Evolutionary conservation across 2,888 invertebrate species (phyloP), one percentile per base, ranked within the genome.

Genomic region (Drosophila conformis): DNA sequence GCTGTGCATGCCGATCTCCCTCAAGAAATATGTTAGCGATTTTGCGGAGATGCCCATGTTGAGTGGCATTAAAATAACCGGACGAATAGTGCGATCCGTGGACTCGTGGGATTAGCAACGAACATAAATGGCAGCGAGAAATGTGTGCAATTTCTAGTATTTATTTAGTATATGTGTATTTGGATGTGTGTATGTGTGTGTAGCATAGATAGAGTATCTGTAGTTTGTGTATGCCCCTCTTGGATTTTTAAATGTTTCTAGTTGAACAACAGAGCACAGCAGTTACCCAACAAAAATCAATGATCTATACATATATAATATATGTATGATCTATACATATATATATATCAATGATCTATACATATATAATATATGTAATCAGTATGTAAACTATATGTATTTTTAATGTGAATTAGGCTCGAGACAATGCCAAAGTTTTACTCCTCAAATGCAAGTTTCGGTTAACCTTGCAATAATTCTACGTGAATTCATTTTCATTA

Each of bases 11-110:
- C 93, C 93, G 15, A 75, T 69, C 40, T 81, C 82, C 3, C 65
- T 93, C 35, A 91, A 92, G 66, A 79, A 74, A 66, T 93, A 90
- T 77, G 76, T 93, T 15, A 80, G 82, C 74, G 89, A 92, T 18
- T 93, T 92, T 68, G 78, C 89, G 56, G 93, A 93, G 75, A 76
- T 92, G 69, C 89, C 91, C 42, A 68, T 69, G 62, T 73, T 91
- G 60, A 77, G 77, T 64, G 62, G 59, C 2, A 21, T 36, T 0
- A 69, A 77, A 11, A 13, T 35, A 4, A 48, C 11, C 15, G 21
- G 38, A 35, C 63, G 52, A 18, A 13, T 57, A 15, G 36, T 73
- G 31, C 63, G 68, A 31, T 61, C 70, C 5, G 21, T 54, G 8
- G 80, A 86, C 15, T 73, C 62, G 10, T 83, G 83, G 83, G 83